Base-by-base conservation (phyloP, 2,797 vertebrate species). In the Sebastes alutus region DNA sequence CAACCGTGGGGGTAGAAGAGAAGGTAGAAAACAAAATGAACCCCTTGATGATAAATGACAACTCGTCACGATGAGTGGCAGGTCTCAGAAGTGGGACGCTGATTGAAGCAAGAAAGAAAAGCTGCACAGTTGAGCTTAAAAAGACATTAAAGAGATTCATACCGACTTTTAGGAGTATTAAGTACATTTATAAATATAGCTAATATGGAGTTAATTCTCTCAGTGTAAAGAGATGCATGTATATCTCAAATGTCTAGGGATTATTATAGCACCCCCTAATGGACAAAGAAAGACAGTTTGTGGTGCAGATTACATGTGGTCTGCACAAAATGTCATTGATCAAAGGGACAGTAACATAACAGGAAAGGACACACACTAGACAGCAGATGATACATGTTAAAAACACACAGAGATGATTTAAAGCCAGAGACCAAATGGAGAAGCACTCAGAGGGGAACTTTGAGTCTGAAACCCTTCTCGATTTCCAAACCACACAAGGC, bases 401-500 rank as follows among this genome's bases (percentile, higher is more conserved):
- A 73, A 49, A 60, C 62, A 62, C 25, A 16, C 5, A 27, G 74
- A 22, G 69, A 13, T 10, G 66, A 59, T 80, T 81, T 63, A 20
- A 52, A 84, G 38, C 67, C 55, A 13, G 49, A 75, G 33, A 25
- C 29, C 30, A 14, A 59, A 30, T 2, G 76, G 14, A 68, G 72
- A 74, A 81, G 18, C 65, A 4, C 71, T 81, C 62, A 27, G 49
- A 62, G 22, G 25, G 56, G 56, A 78, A 22, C 54, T 42, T 9
- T 52, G 64, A 73, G 42, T 67, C 25, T 29, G 33, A 81, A 72
- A 59, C 38, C 70, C 18, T 25, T 68, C 66, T 82, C 75, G 0
- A 29, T 80, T 84, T 77, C 74, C 58, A 72, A 78, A 75, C 56
- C 82, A 85, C 73, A 85, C 81, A 35, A 77, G 70, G 10, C 8